Percentiles rank a stretch among this genome's conserved stretches.
These are phyloP conservation scores for Epizoanthus scotinus DNA, from an alignment of 92 coral and sea anemone species.

Conservation along the genomic window DNA sequence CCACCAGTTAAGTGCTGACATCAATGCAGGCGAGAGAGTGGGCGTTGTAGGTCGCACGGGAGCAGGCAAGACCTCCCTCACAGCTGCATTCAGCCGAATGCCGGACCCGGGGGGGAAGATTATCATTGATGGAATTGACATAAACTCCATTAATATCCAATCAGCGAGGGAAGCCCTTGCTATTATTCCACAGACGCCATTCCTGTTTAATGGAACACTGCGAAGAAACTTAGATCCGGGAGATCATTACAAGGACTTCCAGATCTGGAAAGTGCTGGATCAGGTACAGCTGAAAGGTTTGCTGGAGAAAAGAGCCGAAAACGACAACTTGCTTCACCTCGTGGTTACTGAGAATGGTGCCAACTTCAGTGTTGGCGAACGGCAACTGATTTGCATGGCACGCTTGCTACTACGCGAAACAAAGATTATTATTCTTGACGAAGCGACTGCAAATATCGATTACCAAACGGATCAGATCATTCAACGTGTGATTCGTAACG, in stretches of 20 bases:
- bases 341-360: constrained; percentile 47
- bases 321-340: constrained; percentile 32
- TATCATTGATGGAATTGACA: constrained; percentile 47
- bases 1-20: constrained; percentile 29
- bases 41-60: constrained; percentile 54
- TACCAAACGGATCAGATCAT: constrained; percentile 54
- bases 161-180: constrained; percentile 54
- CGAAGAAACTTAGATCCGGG: constrained; percentile 63
- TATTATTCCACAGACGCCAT: constrained; percentile 67
- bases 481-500: constrained; percentile 53
- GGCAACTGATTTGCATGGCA: constrained; percentile 52
- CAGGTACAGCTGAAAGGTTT: constrained; percentile 50
- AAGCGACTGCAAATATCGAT: constrained; percentile 59
- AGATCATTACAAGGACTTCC: constrained; percentile 37
- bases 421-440: constrained; percentile 51
- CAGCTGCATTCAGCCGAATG: constrained; percentile 45
- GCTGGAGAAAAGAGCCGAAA: constrained; percentile 33
- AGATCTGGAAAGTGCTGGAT: constrained; percentile 60
- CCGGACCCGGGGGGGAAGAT: constrained; percentile 41
- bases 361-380: constrained; percentile 54
- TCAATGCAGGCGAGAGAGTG: constrained; percentile 48
- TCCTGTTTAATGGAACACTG: constrained; percentile 58
- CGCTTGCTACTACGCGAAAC: constrained; percentile 45
- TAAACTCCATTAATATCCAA: constrained; percentile 44
- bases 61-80: constrained; percentile 50